Conservation (phyloP, 1,140 invertebrate species). For the Leptopilina boulardi region DNA sequence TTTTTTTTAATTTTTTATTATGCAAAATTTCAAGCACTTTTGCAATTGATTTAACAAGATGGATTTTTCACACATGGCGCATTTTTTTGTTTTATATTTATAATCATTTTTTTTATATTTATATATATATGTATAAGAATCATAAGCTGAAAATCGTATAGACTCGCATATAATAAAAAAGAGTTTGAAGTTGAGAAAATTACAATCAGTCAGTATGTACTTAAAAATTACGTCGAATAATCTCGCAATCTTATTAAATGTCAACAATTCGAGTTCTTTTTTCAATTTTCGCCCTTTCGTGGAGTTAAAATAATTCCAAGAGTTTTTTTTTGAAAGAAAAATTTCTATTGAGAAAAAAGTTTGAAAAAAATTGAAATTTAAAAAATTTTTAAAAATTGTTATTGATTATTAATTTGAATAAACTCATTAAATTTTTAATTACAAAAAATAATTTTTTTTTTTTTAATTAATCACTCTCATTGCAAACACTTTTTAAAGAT, state of each 20-base stretch:
- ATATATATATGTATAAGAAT: background rate
- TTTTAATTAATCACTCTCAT: background rate
- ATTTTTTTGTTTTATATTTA: too few relatives aligned
- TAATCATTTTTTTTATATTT: background rate
- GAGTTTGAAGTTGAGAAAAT: constrained; percentile 15
- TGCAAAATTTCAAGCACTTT: constrained; percentile 4
- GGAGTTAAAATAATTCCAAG: background rate
- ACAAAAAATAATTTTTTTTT: too few relatives aligned
- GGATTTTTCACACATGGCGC: background rate
- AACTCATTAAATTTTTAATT: too few relatives aligned
- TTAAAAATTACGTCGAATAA: constrained; percentile 4
- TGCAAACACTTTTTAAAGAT: background rate
- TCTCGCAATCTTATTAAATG: background rate
- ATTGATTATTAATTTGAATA: too few relatives aligned
- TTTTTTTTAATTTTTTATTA: background rate
- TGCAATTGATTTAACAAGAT: constrained; percentile 32
- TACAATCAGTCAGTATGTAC: constrained; percentile 31
- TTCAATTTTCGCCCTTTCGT: too few relatives aligned
- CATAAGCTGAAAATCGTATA: constrained; percentile 24
- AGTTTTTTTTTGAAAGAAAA: background rate
- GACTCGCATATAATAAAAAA: constrained; percentile 1
- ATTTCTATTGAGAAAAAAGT: background rate
- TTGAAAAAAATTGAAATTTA: background rate
- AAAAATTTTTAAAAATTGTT: too few relatives aligned
- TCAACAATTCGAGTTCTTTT: background rate